Evolutionary conservation across 2,113 vertebrate species (phyloP), one percentile per base, ranked within the genome.

Genomic region (Tamias sibiricus): DNA sequence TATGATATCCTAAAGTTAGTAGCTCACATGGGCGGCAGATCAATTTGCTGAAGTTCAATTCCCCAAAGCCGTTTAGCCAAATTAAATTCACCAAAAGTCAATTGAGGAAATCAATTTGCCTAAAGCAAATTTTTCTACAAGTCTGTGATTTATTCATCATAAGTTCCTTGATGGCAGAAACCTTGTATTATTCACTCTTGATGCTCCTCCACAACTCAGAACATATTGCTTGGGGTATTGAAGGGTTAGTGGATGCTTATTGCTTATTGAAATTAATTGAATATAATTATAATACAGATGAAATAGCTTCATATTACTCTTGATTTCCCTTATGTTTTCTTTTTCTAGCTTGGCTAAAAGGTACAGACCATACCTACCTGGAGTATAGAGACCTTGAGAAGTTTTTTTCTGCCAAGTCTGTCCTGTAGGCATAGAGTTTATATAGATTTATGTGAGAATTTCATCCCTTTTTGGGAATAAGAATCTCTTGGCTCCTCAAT

Each of bases 41-140:
- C 57, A 91, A 52, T 96, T 97, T 94, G 49, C 87, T 95, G 75
- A 94, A 89, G 93, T 96, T 96, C 91, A 75, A 91, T 95, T 94
- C 79, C 75, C 91, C 64, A 81, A 97, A 94, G 93, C 89, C 85
- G 85, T 97, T 97, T 96, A 98, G 88, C 86, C 93, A 96, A 96
- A 97, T 97, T 96, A 97, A 94, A 96, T 96, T 97, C 86, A 93
- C 95, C 32, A 68, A 93, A 97, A 97, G 96, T 94, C 87, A 88
- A 90, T 71, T 95, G 96, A 96, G 87, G 95, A 97, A 97, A 95
- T 64, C 86, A 94, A 84, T 96, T 94, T 96, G 49, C 96, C 91
- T 94, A 94, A 97, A 95, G 93, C 82, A 88, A 91, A 75, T 93
- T 97, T 97, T 95, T 87, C 87, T 93, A 69, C 28, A 90, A 87